Evolutionary conservation across 2,113 vertebrate genomes (phyloP).

Genomic region (Paedocypris sp.): DNA sequence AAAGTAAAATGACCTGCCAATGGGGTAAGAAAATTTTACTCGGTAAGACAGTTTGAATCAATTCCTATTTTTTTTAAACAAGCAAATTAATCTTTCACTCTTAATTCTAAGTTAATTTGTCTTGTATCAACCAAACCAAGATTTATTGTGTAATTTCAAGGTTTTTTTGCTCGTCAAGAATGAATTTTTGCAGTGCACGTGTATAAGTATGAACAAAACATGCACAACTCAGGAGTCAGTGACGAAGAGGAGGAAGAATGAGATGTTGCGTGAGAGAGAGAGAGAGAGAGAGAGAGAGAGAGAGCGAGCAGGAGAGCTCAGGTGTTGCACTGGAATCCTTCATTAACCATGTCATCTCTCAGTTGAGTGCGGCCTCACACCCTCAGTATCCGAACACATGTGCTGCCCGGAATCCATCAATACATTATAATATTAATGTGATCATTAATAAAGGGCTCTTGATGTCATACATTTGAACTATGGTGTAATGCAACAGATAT

Average conservation of each 20-base stretch:
- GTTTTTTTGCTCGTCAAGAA: no score
- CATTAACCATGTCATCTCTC: constrained; percentile 20
- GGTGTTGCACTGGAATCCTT: constrained; percentile 23
- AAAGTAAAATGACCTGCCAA: no score
- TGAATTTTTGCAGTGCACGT: no score
- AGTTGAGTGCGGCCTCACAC: neutral
- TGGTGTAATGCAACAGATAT: neutral
- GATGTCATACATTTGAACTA: neutral
- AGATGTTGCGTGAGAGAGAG: neutral
- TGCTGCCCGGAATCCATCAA: neutral
- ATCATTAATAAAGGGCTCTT: neutral
- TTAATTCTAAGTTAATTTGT: no score
- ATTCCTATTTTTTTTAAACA: no score
- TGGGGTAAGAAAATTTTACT: no score
- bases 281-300: neutral
- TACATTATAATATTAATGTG: constrained; percentile 7
- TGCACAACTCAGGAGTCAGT: no score
- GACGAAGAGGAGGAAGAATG: neutral
- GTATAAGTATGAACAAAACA: no score
- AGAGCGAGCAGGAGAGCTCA: constrained; percentile 4
- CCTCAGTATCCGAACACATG: constrained; percentile 4
- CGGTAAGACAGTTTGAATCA: no score
- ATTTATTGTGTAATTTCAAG: no score
- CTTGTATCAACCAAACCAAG: no score
- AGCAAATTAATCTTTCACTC: no score